Percentiles rank a stretch among this genome's conserved stretches.
Conservation (phyloP, 53 echinoderm and acorn worm genomes). For the Luidia sarsii region DNA sequence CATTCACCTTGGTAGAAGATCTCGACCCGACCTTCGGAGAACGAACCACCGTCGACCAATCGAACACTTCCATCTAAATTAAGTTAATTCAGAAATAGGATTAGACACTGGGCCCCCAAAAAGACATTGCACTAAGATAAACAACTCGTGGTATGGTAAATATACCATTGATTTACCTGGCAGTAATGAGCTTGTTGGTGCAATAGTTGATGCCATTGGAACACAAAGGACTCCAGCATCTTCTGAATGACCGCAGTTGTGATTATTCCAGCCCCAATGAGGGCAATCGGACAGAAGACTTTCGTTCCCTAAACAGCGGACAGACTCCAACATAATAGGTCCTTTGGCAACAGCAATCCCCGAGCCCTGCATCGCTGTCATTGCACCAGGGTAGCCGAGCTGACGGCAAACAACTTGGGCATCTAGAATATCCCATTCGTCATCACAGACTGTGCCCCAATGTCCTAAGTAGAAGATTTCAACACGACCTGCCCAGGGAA, state of each 20-base stretch:
- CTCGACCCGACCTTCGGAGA: not conserved
- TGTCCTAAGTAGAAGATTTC: constrained; percentile 7
- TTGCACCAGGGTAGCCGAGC: constrained; percentile 22
- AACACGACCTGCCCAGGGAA: not conserved
- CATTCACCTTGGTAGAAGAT: not conserved
- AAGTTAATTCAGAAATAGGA: not conserved
- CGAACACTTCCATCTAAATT: constrained; percentile 9
- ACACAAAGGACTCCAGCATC: constrained; percentile 35
- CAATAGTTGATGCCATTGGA: not conserved
- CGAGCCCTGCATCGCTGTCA: not conserved
- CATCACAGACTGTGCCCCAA: constrained; percentile 39
- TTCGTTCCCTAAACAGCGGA: not conserved
- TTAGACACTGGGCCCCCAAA: too few species aligned
- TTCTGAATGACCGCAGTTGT: constrained; percentile 19
- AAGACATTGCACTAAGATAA: too few species aligned
- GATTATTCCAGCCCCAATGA: not conserved
- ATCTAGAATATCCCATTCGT: constrained; percentile 13
- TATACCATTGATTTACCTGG: constrained; percentile 3
- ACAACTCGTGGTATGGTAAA: too few species aligned
- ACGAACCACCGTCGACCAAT: not conserved
- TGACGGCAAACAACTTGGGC: constrained; percentile 31
- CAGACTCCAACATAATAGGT: constrained; percentile 7
- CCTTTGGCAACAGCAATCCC: not conserved
- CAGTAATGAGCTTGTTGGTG: not conserved
- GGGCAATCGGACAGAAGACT: not conserved